phyloP scores from a whole-genome alignment of 2,113 vertebrate genomes.

The Nibea albiflora region DNA sequence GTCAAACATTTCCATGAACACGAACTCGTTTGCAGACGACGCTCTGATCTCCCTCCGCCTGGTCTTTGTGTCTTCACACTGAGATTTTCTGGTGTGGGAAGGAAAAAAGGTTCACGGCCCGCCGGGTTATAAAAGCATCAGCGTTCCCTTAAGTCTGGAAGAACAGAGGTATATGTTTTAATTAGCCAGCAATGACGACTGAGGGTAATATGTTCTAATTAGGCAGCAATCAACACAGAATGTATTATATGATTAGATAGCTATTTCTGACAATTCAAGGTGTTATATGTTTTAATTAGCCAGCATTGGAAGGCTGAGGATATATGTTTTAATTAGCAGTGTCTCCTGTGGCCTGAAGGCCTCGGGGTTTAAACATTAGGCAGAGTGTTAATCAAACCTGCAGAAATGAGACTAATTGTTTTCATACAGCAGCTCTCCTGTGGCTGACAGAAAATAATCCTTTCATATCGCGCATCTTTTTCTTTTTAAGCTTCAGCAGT shows the following conservation, averaged over 20 bases:
- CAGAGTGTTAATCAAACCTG: slow-evolving; percentile 79
- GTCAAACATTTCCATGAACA: no score
- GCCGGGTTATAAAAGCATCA: slow-evolving; percentile 20
- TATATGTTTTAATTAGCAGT: slow-evolving; percentile 81
- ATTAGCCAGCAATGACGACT: slow-evolving; percentile 69
- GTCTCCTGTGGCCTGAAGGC: slow-evolving; percentile 69
- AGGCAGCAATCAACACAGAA: slow-evolving; percentile 67
- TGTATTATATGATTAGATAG: slow-evolving; percentile 66
- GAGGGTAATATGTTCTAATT: slow-evolving; percentile 75
- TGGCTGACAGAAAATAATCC: slow-evolving; percentile 72
- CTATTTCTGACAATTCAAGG: slow-evolving; percentile 75
- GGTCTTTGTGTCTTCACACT: not conserved
- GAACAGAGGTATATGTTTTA: slow-evolving; percentile 67
- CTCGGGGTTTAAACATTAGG: slow-evolving; percentile 67
- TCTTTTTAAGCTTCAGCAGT: slow-evolving; percentile 7
- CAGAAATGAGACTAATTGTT: slow-evolving; percentile 82
- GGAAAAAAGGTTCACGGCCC: no score
- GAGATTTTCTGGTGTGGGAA: no score
- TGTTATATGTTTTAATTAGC: slow-evolving; percentile 82
- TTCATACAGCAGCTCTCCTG: slow-evolving; percentile 61
- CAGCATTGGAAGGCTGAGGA: slow-evolving; percentile 52
- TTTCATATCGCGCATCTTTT: slow-evolving; percentile 26
- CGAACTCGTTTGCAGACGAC: not conserved
- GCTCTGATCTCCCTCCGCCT: not conserved
- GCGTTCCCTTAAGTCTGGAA: no score